phyloP scores from a whole-genome alignment of 2,797 vertebrate species.

The Sebastes elongatus region DNA sequence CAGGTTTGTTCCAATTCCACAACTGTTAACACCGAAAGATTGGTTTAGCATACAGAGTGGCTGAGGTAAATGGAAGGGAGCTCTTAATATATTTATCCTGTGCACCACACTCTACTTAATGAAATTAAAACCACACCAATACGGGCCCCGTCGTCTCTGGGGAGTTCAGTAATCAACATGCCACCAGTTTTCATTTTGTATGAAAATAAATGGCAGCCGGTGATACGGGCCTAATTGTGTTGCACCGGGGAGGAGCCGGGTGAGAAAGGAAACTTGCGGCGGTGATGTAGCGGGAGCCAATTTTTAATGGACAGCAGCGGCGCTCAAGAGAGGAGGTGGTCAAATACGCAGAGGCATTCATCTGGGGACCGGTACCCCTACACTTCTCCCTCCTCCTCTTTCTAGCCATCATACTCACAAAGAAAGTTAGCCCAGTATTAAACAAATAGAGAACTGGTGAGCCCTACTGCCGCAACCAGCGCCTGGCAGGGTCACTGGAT shows the following conservation, averaged over 20 bases:
- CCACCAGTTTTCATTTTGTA: conserved; percentile 92
- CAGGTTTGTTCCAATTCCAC: conserved; percentile 35
- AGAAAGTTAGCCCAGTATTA: conserved; percentile 87
- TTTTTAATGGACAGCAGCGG: conserved; percentile 90
- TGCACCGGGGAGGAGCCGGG: conserved; percentile 86
- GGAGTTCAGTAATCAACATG: conserved; percentile 90
- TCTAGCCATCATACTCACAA: conserved; percentile 73
- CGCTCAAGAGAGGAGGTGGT: conserved; percentile 87
- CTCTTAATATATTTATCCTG: conserved; percentile 91
- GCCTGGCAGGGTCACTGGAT: conserved; percentile 79
- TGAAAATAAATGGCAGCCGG: conserved; percentile 96
- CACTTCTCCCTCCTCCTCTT: conserved; percentile 40
- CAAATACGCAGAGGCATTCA: conserved; percentile 91
- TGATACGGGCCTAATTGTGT: conserved; percentile 92
- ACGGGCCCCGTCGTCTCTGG: conserved; percentile 84
- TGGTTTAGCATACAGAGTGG: conserved; percentile 91
- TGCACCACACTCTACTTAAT: conserved; percentile 94
- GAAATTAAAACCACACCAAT: conserved; percentile 94
- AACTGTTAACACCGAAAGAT: conserved; percentile 77
- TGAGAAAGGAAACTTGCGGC: conserved; percentile 81
- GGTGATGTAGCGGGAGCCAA: conserved; percentile 92
- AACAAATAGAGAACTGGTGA: conserved; percentile 83
- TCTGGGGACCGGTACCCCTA: conserved; percentile 73
- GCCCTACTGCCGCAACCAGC: conserved; percentile 33
- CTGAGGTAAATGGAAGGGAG: conserved; percentile 75